phyloP scores from a whole-genome alignment of 1,140 invertebrate genomes.

The Drosophila parvula region DNA sequence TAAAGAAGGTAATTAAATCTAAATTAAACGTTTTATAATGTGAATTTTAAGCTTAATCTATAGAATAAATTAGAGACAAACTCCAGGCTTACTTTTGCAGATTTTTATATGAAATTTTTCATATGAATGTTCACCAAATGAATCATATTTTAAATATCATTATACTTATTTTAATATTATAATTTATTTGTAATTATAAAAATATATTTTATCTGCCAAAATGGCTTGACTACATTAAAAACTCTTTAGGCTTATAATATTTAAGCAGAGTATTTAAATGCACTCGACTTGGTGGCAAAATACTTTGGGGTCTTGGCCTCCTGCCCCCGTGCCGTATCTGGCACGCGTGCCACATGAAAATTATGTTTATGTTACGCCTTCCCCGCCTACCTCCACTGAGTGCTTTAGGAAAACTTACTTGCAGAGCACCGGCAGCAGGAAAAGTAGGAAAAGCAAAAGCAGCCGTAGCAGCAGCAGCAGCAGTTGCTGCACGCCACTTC shows the following conservation, averaged over 20 bases:
- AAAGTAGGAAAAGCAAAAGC: constrained; percentile 23
- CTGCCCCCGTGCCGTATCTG: constrained; percentile 21
- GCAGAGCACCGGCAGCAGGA: constrained; percentile 9
- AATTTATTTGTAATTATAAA: too few species aligned
- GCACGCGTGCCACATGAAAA: constrained; percentile 75
- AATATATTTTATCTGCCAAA: background rate
- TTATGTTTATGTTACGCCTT: constrained; percentile 71
- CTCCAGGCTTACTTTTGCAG: background rate
- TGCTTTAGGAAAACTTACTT: constrained; percentile 19
- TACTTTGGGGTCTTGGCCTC: constrained; percentile 28
- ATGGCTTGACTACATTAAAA: background rate
- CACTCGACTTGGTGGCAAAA: background rate
- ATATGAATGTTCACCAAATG: background rate
- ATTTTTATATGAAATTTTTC: background rate
- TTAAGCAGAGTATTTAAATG: constrained; percentile 26
- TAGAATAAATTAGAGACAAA: background rate
- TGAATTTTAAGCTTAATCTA: background rate
- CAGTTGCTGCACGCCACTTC: constrained; percentile 75
- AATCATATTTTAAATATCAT: background rate
- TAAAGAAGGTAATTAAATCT: background rate
- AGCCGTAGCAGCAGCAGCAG: constrained; percentile 8
- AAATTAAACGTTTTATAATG: background rate
- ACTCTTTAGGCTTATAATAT: background rate
- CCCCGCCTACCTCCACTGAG: constrained; percentile 1
- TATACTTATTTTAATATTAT: background rate